Evolutionary conservation across 2,797 vertebrate species (phyloP).

Genomic region (Enteromius argenteus): DNA sequence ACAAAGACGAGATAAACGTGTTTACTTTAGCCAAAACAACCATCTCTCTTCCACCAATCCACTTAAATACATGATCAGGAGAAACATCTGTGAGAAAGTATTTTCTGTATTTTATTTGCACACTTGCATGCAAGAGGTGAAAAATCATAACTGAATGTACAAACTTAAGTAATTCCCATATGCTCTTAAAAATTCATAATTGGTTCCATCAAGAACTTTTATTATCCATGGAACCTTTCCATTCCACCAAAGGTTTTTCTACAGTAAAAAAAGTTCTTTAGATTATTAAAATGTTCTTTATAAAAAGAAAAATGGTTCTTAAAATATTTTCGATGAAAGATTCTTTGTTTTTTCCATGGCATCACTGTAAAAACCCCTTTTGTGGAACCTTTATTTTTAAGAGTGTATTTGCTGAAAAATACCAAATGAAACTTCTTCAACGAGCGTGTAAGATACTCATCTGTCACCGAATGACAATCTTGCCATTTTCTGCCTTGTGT

Average conservation of each 20-base stretch:
- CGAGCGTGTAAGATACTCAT: background rate
- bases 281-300: background rate
- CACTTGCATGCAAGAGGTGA: background rate
- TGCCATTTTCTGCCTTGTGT: background rate
- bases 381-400: background rate
- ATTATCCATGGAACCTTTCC: background rate
- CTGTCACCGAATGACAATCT: background rate
- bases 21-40: background rate
- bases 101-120: background rate
- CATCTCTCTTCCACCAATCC: slow-evolving; percentile 1
- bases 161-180: background rate
- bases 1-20: slow-evolving; percentile 11
- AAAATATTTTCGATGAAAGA: background rate
- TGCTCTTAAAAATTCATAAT: background rate
- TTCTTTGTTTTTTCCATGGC: background rate
- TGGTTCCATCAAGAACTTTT: background rate
- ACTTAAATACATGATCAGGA: background rate
- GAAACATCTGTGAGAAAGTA: background rate
- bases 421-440: background rate
- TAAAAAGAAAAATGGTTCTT: background rate
- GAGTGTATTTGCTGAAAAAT: background rate
- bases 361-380: background rate
- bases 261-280: background rate
- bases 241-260: background rate
- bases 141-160: background rate